Percentiles rank a stretch among this genome's conserved stretches.
phyloP scores from a whole-genome alignment of 2,797 vertebrate species.

The Nyctalus aviator region DNA sequence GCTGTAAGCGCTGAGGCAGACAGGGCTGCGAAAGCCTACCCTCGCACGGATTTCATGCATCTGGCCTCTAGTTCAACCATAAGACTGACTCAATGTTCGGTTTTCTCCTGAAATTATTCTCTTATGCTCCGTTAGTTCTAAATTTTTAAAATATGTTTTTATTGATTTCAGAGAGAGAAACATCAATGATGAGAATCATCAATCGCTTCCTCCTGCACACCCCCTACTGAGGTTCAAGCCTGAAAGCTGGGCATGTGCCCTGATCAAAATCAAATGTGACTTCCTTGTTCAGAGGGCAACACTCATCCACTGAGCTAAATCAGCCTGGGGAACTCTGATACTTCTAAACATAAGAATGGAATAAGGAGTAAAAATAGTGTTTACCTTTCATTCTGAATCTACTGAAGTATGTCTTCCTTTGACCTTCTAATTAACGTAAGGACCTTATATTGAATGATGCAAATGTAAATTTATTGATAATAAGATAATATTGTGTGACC shows the following conservation, averaged over 20 bases:
- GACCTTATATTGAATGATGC: not conserved
- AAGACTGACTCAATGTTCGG: not conserved
- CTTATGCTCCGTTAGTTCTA: not conserved
- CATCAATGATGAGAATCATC: too few relatives aligned
- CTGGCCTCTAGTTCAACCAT: not conserved
- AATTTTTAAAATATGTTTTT: too few relatives aligned
- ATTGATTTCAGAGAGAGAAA: too few relatives aligned
- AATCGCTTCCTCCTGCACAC: too few relatives aligned
- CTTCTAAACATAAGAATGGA: not conserved
- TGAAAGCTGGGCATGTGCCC: too few relatives aligned
- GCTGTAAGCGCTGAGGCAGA: too few relatives aligned
- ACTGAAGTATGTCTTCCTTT: not conserved
- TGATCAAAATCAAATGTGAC: too few relatives aligned
- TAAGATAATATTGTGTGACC: not conserved
- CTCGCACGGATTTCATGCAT: too few relatives aligned
- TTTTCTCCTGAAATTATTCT: not conserved
- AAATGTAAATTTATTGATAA: not conserved
- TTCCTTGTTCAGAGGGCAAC: too few relatives aligned
- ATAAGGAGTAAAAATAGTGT: conserved; percentile 6
- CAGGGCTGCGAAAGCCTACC: too few relatives aligned
- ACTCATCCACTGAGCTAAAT: too few relatives aligned
- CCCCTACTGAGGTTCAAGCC: too few relatives aligned
- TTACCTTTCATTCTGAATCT: conserved; percentile 5
- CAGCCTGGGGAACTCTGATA: not conserved
- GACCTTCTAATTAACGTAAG: conserved; percentile 39